These are phyloP conservation scores for Macquaria australasica DNA, from an alignment of 2,113 vertebrate genomes.

Conservation along the genomic window DNA sequence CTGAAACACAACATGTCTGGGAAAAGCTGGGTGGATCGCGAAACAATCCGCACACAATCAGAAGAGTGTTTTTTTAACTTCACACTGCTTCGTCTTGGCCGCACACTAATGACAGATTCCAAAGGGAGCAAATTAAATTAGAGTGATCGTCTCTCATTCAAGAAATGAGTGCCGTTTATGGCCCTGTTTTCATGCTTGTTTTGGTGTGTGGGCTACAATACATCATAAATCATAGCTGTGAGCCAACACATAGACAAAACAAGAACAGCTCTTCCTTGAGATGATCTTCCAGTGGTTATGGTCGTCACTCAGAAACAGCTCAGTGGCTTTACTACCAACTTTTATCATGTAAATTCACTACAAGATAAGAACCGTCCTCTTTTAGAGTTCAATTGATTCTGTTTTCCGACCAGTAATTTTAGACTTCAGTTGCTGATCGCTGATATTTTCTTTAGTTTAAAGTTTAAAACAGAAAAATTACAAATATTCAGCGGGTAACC, in stretches of 20 bases:
- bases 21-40: conserved; percentile 58
- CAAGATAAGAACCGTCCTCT: conserved; percentile 13
- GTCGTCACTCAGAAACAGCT: conserved; percentile 21
- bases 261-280: conserved; percentile 4
- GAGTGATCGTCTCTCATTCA: conserved; percentile 24
- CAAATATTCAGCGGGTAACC: neutral
- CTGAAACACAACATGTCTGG: conserved; percentile 71
- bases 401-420: neutral
- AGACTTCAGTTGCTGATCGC: neutral
- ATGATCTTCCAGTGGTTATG: conserved; percentile 18
- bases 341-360: neutral
- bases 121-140: conserved; percentile 8
- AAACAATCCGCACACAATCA: conserved; percentile 65
- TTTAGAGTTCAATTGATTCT: neutral
- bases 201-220: conserved; percentile 26
- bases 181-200: conserved; percentile 18
- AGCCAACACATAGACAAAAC: conserved; percentile 20
- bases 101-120: conserved; percentile 38
- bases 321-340: neutral
- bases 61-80: conserved; percentile 47
- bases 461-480: conserved; percentile 16
- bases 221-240: conserved; percentile 40
- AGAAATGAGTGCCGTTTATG: conserved; percentile 24
- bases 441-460: neutral
- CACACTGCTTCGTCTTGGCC: conserved; percentile 18